Evolutionary conservation across 2,113 vertebrate species (phyloP).

Genomic region (Anser brachyrhynchus): DNA sequence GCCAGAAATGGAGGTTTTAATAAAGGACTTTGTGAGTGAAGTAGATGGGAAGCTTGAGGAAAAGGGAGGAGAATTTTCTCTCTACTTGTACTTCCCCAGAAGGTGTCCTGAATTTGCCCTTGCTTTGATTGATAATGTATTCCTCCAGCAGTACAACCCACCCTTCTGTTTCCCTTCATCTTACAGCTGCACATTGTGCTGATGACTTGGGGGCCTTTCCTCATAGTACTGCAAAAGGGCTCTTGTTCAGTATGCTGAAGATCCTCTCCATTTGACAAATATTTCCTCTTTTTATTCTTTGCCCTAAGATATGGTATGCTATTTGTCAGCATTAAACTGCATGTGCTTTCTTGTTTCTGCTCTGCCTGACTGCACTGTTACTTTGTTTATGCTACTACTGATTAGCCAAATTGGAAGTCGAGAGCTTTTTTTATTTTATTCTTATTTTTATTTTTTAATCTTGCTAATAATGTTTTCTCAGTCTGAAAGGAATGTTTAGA

Average conservation of each 20-base stretch:
- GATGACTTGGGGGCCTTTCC: conserved; percentile 37
- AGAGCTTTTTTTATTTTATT: neutral
- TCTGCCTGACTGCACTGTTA: neutral
- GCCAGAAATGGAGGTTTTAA: neutral
- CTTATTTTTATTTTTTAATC: too few relatives aligned
- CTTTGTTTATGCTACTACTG: neutral
- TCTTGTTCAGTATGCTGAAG: conserved; percentile 32
- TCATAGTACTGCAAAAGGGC: neutral
- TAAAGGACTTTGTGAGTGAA: neutral
- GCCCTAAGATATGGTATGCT: neutral
- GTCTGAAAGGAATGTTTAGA: neutral
- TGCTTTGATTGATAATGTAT: conserved; percentile 61
- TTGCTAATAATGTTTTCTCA: neutral
- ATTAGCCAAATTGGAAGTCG: neutral
- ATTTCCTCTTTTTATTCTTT: conserved; percentile 22
- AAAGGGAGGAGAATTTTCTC: neutral
- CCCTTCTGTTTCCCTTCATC: conserved; percentile 49
- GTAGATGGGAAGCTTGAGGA: neutral
- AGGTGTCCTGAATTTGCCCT: conserved; percentile 41
- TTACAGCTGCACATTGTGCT: neutral
- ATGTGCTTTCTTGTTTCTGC: neutral
- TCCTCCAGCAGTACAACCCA: conserved; percentile 48
- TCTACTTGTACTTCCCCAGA: conserved; percentile 23
- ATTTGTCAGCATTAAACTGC: conserved; percentile 35
- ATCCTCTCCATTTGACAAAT: conserved; percentile 34